These are phyloP conservation scores for Sminthurinus aureus DNA, from an alignment of 2,888 invertebrate genomes.

Conservation along the genomic window DNA sequence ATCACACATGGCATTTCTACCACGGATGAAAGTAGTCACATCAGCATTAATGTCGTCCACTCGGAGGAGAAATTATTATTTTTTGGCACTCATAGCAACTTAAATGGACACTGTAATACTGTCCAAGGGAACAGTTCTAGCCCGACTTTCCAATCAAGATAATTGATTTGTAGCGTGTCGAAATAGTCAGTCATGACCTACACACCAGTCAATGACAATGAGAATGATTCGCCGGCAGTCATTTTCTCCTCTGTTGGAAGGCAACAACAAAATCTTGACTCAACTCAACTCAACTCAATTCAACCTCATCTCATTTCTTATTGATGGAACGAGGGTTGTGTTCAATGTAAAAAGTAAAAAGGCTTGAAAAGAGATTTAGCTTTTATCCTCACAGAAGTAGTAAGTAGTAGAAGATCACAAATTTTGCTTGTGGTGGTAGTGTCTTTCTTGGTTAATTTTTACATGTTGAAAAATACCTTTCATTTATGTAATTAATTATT, in stretches of 20 bases:
- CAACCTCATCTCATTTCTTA: neutral
- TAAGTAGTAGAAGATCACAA: too few species aligned
- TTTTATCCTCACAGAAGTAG: too few species aligned
- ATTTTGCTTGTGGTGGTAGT: too few species aligned
- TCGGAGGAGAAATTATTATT: constrained; percentile 9
- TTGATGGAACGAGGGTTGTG: neutral
- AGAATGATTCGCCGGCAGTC: neutral
- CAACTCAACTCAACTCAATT: neutral
- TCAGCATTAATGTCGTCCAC: constrained; percentile 27
- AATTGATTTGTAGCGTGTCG: neutral
- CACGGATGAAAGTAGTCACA: neutral
- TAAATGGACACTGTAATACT: too few species aligned
- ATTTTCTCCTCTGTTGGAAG: neutral
- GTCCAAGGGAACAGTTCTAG: neutral
- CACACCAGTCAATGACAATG: neutral
- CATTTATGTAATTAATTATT: too few species aligned
- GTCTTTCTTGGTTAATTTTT: too few species aligned
- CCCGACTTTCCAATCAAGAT: neutral
- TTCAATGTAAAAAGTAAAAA: too few species aligned
- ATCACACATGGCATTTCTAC: too few species aligned
- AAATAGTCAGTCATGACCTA: neutral
- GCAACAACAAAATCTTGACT: neutral
- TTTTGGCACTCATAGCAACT: neutral
- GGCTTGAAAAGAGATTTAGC: too few species aligned
- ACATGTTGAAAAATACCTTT: too few species aligned